Percentiles rank a stretch among this genome's conserved stretches.
Evolutionary conservation across 2,797 vertebrate genomes (phyloP).

Genomic region (Silurus aristotelis): DNA sequence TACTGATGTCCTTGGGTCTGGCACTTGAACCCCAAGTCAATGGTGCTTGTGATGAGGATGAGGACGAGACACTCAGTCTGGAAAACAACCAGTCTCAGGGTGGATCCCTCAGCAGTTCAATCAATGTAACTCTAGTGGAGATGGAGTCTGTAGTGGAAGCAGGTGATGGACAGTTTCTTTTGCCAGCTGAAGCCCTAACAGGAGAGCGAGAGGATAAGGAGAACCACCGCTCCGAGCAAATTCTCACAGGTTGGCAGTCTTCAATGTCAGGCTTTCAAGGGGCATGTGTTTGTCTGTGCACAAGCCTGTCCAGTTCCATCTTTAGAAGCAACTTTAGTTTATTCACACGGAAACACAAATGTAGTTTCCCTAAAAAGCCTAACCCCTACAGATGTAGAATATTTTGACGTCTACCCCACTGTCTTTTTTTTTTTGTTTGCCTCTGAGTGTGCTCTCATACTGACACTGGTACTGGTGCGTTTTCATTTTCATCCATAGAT

Average conservation of each 20-base stretch:
- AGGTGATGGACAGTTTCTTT: slow-evolving; percentile 58
- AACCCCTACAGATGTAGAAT: background rate
- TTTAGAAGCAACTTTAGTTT: background rate
- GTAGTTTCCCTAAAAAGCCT: background rate
- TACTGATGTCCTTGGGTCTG: slow-evolving; percentile 75
- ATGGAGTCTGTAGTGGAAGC: slow-evolving; percentile 58
- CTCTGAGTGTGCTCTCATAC: background rate
- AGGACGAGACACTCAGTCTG: slow-evolving; percentile 65
- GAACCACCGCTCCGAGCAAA: slow-evolving; percentile 49
- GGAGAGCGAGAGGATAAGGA: slow-evolving; percentile 59
- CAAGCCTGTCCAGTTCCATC: background rate
- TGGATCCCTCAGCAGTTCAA: slow-evolving; percentile 63
- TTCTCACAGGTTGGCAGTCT: background rate
- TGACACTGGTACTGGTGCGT: background rate
- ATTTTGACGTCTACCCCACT: background rate
- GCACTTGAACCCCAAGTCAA: slow-evolving; percentile 66
- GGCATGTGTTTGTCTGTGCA: background rate
- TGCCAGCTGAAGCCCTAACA: slow-evolving; percentile 43
- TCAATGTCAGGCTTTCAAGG: background rate
- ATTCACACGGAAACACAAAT: background rate
- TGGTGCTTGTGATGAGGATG: slow-evolving; percentile 59
- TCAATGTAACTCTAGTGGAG: slow-evolving; percentile 57
- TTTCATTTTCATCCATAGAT: slow-evolving; percentile 61
- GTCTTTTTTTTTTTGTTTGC: background rate
- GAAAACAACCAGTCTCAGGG: slow-evolving; percentile 64